Evolutionary conservation across 2,888 invertebrate species (phyloP).

Genomic region (Eupelmus urozonus): DNA sequence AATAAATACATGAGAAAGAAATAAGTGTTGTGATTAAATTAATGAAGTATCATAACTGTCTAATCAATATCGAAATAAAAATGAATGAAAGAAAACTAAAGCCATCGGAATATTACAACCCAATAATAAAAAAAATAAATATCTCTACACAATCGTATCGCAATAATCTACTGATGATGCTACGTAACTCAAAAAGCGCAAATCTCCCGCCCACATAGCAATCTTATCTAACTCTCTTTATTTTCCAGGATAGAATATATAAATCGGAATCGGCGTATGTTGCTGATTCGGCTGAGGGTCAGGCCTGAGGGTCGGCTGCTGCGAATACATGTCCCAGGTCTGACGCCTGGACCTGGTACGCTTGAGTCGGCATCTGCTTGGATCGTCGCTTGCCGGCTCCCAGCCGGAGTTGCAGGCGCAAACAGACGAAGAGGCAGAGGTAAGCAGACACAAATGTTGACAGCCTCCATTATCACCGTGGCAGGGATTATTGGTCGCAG

Average conservation of each 20-base stretch:
- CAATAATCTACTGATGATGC: too few relatives aligned
- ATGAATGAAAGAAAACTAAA: too few relatives aligned
- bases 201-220: too few relatives aligned
- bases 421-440: neutral
- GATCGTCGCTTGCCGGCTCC: neutral
- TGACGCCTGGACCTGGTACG: neutral
- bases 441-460: slow-evolving; percentile 21
- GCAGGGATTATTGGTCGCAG: slow-evolving; percentile 1
- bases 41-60: too few relatives aligned
- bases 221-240: too few relatives aligned
- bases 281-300: slow-evolving; percentile 21
- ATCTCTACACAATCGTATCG: too few relatives aligned
- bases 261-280: neutral
- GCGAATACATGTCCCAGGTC: slow-evolving; percentile 32
- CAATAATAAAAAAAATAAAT: too few relatives aligned
- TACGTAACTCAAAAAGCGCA: too few relatives aligned
- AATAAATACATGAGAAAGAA: too few relatives aligned
- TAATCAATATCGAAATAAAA: too few relatives aligned
- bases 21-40: too few relatives aligned
- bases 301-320: slow-evolving; percentile 44
- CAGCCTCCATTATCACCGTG: neutral
- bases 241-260: slow-evolving; percentile 35
- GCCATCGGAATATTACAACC: too few relatives aligned
- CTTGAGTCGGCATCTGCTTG: neutral
- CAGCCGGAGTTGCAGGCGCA: slow-evolving; percentile 14